Percentiles rank a stretch among this genome's conserved stretches.
phyloP scores from a whole-genome alignment of 2,113 vertebrate species.

The Salvelinus sp. region DNA sequence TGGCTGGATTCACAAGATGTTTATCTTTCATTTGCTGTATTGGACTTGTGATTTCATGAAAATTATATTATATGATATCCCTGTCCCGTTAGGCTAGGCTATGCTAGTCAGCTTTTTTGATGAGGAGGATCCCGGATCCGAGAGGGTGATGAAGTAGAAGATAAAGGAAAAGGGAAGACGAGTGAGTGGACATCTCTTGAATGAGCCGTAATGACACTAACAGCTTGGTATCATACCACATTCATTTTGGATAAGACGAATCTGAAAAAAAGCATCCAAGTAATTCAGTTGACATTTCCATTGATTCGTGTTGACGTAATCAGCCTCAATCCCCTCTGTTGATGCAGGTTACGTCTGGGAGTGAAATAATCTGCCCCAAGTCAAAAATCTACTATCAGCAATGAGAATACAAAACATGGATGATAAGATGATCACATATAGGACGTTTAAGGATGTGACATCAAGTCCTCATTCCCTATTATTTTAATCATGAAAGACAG shows the following conservation, averaged over 20 bases:
- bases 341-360: no score
- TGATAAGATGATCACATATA: neutral
- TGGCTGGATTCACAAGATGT: no score
- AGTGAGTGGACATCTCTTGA: conserved; percentile 52
- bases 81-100: no score
- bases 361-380: no score
- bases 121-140: no score
- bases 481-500: no score
- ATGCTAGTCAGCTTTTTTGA: no score
- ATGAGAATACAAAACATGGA: neutral
- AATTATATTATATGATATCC: no score
- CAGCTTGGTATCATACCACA: conserved; percentile 33
- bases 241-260: conserved; percentile 26
- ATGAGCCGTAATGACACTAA: conserved; percentile 39
- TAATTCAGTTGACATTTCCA: neutral
- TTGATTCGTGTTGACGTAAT: conserved; percentile 43
- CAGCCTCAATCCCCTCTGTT: no score
- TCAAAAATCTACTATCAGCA: neutral
- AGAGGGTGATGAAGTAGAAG: no score
- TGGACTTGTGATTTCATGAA: no score
- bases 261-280: conserved; percentile 7
- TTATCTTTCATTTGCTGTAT: no score
- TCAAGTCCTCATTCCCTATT: neutral
- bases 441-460: neutral
- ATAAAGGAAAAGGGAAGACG: conserved; percentile 51